A percentile compares a stretch with the other conserved stretches of the same genome.
These are phyloP conservation scores for Ancistrus triradiatus DNA, from an alignment of 2,113 vertebrate genomes.

Conservation along the genomic window DNA sequence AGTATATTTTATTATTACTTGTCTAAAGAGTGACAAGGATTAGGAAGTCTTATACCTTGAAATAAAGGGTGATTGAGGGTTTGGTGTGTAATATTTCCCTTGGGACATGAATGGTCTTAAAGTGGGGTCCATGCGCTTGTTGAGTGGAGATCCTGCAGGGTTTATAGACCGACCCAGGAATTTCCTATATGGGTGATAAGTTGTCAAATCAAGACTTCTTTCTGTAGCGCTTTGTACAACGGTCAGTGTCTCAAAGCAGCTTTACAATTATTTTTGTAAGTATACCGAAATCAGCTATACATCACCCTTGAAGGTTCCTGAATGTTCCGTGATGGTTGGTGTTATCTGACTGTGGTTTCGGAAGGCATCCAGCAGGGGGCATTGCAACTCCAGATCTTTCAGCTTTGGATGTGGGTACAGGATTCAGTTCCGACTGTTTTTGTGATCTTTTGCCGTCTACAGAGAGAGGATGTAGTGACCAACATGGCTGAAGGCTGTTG, in stretches of 20 bases:
- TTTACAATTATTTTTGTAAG: too few species aligned
- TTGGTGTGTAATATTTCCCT: slow-evolving; percentile 37
- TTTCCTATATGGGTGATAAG: too few species aligned
- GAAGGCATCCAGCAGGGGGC: slow-evolving; percentile 56
- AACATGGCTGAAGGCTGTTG: neutral
- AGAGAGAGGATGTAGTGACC: neutral
- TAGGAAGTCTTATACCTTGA: slow-evolving; percentile 37
- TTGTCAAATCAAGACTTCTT: too few species aligned
- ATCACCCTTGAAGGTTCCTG: slow-evolving; percentile 17
- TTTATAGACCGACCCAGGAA: too few species aligned
- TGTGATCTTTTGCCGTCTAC: slow-evolving; percentile 34
- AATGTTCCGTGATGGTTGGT: neutral
- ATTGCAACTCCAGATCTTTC: slow-evolving; percentile 22
- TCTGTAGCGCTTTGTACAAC: too few species aligned
- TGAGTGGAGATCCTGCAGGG: slow-evolving; percentile 18
- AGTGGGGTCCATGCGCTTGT: slow-evolving; percentile 43
- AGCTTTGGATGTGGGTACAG: neutral
- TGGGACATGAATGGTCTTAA: slow-evolving; percentile 23
- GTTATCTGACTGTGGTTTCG: slow-evolving; percentile 12
- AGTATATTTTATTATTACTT: too few species aligned
- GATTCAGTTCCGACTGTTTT: slow-evolving; percentile 14
- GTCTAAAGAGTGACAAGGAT: too few species aligned
- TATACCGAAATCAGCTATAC: neutral
- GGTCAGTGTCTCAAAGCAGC: too few species aligned
- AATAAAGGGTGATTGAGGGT: slow-evolving; percentile 44